Evolutionary conservation across 2,113 vertebrate genomes (phyloP), one percentile per base, ranked within the genome.

Genomic region (Etheostoma cragini): DNA sequence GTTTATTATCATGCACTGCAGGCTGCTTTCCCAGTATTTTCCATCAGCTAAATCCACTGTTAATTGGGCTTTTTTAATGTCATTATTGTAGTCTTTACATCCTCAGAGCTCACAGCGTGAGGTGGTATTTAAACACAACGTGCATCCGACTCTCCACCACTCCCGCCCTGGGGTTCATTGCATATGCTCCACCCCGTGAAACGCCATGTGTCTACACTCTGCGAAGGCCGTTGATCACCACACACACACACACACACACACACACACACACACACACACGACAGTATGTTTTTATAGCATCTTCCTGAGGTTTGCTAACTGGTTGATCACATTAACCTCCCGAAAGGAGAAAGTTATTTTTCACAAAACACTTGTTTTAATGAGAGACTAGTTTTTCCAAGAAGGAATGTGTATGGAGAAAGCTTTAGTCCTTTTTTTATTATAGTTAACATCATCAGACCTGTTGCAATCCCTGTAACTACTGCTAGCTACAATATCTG

Each of bases 91-190:
- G 13, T 57, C 47, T 83, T 76, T 53, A 66, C 21, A 62, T 83
- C 52, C 47, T 50, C 57, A 21, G 21, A 52, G 63, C 77, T 82
- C 78, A 56, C 81, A 86, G 86, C 80, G 67, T 76, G 64, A 53
- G 78, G 47, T 90, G 86, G 71, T 64, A 86, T 88, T 90, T 78
- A 79, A 86, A 82, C 46, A 14, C 21, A 58, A 16, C 54, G 14
- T 72, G 30, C 46, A 12, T 50, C 16, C 14, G 24, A 5, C 68
- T 38, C 57, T 50, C 62, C 26, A 15, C 16, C 12, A 46, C 63
- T 50, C 67, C 15, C 24, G 3, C 56, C 54, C 50, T 0, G 8
- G 38, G 47, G 47, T 81, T 73, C 22, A 72, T 47, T 53, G n/a
- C 71, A 57, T 49, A 54, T 38, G 14, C 14, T 46, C 4, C 62